Base-by-base conservation (phyloP, 1,140 invertebrate genomes). In the Microplitis mediator region DNA sequence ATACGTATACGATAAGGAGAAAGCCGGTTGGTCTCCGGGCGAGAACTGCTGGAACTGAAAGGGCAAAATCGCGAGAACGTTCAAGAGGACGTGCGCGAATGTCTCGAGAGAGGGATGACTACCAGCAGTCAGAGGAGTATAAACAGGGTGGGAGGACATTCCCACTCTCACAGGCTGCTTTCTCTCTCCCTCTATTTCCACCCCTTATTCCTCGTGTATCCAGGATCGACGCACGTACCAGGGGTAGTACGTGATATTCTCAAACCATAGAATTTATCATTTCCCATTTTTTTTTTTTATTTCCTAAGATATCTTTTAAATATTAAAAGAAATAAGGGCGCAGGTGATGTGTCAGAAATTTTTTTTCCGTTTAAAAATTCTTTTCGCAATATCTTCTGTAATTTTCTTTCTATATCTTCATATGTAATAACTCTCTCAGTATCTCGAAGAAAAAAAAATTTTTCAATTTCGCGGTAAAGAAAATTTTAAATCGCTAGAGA, bases 41-140 rank as follows among this genome's bases (percentile, higher is more conserved):
- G 80, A 82, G 80, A 82, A 82, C 82, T 84, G 77, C 77, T 79
- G 81, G 80, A 82, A 82, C 82, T 84, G 80, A 85, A 77, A 75
- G 64, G 62, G 74, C 67, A 70, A 79, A 70, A 75, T 67, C 77
- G 75, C 75, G 78, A 76, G 76, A 76, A 75, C 63, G 74, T 61
- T 69, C 66, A 74, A 71, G 74, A 74, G 76, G 75, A 76, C 63
- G 63, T 65, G 63, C 63, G 63, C 63, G 63, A 51, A 65, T 65
- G 36, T 51, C 36, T 65, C 63, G 76, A 78, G 74, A 76, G 77
- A 61, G 61, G 63, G 65, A 73, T 54, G 56, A 70, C 34, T 51
- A 69, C 58, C 62, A 66, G 39, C 39, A 45, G 64, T 71, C 9
- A 67, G 52, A 50, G 65, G 52, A 45, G 64, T 69, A 34, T 45